Evolutionary conservation across 2,113 vertebrate species (phyloP).

Genomic region (Gila orcuttii): DNA sequence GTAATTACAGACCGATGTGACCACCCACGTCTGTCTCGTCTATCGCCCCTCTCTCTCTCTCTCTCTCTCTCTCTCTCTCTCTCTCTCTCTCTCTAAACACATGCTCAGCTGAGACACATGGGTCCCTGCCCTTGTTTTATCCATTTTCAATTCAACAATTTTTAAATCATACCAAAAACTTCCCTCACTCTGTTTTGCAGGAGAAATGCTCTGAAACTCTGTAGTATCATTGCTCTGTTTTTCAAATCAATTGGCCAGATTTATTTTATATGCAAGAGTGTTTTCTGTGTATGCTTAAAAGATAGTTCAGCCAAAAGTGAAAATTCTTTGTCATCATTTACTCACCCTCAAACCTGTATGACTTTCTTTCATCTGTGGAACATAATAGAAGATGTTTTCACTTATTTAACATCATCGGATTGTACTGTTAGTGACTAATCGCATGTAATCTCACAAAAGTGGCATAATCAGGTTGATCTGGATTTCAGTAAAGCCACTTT

Average conservation of each 20-base stretch:
- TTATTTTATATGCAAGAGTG: neutral
- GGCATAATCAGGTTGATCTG: neutral
- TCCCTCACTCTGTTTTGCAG: neutral
- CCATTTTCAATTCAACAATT: neutral
- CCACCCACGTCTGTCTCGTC: conserved; percentile 32
- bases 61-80: neutral
- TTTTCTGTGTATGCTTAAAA: neutral
- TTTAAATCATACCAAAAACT: neutral
- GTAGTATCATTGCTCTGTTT: too few species aligned
- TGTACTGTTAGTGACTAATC: neutral
- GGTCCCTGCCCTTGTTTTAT: conserved; percentile 17
- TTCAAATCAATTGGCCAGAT: neutral
- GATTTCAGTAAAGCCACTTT: conserved; percentile 6
- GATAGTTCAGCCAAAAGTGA: neutral
- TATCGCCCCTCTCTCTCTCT: too few species aligned
- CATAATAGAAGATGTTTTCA: neutral
- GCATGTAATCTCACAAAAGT: neutral
- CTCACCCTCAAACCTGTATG: neutral
- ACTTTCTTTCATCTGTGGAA: neutral
- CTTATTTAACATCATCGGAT: neutral
- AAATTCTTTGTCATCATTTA: neutral
- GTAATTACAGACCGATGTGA: conserved; percentile 56
- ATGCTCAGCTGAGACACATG: conserved; percentile 5
- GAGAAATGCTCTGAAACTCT: neutral
- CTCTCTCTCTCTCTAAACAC: neutral